phyloP scores from a whole-genome alignment of 2,888 invertebrate species.

The Clusia tigrina region DNA sequence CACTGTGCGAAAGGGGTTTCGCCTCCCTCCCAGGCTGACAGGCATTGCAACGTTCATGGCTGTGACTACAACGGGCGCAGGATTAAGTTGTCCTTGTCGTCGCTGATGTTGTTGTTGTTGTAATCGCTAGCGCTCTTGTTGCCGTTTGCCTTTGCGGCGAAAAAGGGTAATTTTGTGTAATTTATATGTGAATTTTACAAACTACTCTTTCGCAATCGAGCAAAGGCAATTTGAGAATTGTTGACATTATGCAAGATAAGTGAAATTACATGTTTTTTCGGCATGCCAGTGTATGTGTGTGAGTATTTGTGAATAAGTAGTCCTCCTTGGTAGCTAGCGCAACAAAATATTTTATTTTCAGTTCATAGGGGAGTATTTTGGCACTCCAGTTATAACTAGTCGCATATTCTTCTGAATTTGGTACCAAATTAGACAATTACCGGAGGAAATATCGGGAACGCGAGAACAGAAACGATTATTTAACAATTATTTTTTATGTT shows the following conservation, averaged over 20 bases:
- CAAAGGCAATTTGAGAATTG: constrained; percentile 40
- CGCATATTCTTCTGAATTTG: too few relatives aligned
- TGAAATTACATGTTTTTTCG: constrained; percentile 51
- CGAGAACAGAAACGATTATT: too few relatives aligned
- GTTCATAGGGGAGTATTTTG: too few relatives aligned
- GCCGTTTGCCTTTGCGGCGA: constrained; percentile 31
- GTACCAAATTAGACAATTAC: too few relatives aligned
- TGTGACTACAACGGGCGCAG: constrained; percentile 23
- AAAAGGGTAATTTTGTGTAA: constrained; percentile 46
- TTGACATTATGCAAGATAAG: constrained; percentile 54
- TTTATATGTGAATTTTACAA: constrained; percentile 51
- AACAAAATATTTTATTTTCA: too few relatives aligned
- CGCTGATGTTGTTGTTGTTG: constrained; percentile 19
- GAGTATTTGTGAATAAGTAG: neutral
- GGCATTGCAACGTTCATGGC: constrained; percentile 8
- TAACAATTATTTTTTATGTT: too few relatives aligned
- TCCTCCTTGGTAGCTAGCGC: neutral
- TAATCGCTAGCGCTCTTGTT: constrained; percentile 35
- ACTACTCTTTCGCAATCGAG: constrained; percentile 29
- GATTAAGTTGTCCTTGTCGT: constrained; percentile 36
- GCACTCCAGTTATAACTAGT: too few relatives aligned
- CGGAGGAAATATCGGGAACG: too few relatives aligned
- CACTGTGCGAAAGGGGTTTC: constrained; percentile 21
- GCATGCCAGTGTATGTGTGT: constrained; percentile 11
- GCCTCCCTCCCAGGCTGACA: constrained; percentile 26